Evolutionary conservation across 2,113 vertebrate species (phyloP), one percentile per base, ranked within the genome.

Genomic region (Falcunculus frontatus): DNA sequence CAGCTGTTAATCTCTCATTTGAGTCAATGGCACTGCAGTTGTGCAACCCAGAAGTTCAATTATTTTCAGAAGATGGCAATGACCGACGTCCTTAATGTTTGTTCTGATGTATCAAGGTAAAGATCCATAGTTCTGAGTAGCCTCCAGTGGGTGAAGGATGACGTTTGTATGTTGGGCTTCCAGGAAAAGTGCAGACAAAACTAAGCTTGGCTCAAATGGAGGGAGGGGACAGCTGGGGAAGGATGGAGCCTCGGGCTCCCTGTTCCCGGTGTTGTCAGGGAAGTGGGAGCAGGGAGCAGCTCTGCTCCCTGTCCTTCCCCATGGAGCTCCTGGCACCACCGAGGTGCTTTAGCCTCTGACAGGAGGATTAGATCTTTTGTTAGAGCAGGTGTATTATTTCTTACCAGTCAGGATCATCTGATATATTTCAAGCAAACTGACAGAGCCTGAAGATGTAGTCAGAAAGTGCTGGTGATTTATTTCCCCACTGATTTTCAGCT

Each of bases 11-110:
- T 59, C 26, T 68, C 25, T 30, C 32, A 15, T 39, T 85, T 41
- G 27, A 77, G 18, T 44, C 14, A 8, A 4, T 44, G 47, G 9
- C 19, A 32, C 42, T 39, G 50, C 75, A 42, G 25, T 35, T 70
- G 7, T 7, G 11, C 11, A 70, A 41, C 10, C 16, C 9, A 8
- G 27, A 56, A 63, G 25, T 55, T 85, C 25, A 26, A 47, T 2
- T 32, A 8, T 39, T 80, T 80, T 59, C n/a, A 37, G 53, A 39
- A 30, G 30, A 29, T 19, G 52, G 29, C 44, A 76, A 7, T 9
- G 37, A 1, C 6, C 12, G 7, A 7, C 7, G 4, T 23, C 9
- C 11, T 41, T 69, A 11, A 16, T 2, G 1, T 16, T 57, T 86
- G 19, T 37, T 67, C n/a, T 42, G 57, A 6, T 30, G 2, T 6